Evolutionary conservation across 2,113 vertebrate genomes (phyloP).

Genomic region (Pardalotus punctatus): DNA sequence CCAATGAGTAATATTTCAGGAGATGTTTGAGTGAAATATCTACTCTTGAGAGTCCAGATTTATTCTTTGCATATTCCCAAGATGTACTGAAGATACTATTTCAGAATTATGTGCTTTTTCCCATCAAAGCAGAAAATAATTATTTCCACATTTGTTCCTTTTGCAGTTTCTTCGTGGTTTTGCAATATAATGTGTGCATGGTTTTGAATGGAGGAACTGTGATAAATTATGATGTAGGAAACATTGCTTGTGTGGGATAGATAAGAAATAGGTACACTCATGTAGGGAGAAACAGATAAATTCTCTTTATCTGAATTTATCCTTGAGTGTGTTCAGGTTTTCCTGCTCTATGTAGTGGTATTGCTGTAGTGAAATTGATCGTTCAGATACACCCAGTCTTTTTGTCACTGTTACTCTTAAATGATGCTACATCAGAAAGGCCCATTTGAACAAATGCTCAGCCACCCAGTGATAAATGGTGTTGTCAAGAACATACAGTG

Average conservation of each 20-base stretch:
- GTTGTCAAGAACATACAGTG: constrained; percentile 19
- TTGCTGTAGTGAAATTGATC: constrained; percentile 1
- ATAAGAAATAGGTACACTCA: neutral
- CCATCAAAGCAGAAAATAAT: neutral
- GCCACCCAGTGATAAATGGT: constrained; percentile 50
- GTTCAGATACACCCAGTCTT: neutral
- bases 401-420: constrained; percentile 7
- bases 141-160: neutral
- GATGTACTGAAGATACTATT: neutral
- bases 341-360: neutral
- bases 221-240: neutral
- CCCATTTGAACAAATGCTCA: constrained; percentile 29
- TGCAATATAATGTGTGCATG: neutral
- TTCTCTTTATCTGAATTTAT: neutral
- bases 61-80: neutral
- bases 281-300: neutral
- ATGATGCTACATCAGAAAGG: constrained; percentile 27
- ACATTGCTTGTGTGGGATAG: neutral
- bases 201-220: neutral
- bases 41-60: neutral
- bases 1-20: neutral
- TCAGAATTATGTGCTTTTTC: neutral
- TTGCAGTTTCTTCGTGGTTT: neutral
- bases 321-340: neutral
- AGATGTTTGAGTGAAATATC: neutral